phyloP scores from a whole-genome alignment of 2,888 invertebrate species.

The Molanna angustata region DNA sequence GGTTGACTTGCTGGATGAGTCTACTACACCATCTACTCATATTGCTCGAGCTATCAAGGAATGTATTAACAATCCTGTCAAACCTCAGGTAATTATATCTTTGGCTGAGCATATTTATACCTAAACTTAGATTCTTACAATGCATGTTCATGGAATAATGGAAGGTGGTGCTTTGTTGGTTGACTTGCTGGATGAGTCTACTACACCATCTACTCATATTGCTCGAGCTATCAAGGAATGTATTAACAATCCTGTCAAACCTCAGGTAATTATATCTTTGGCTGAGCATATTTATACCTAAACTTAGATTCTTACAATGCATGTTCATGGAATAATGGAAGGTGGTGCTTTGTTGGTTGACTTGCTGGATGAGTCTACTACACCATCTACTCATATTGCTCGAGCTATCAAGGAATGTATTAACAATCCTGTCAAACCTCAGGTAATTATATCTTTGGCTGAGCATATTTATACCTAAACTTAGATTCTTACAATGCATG shows the following conservation, averaged over 20 bases:
- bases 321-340: slow-evolving; percentile 32
- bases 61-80: too few species aligned
- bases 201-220: slow-evolving; percentile 55
- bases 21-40: slow-evolving; percentile 54
- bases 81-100: too few species aligned
- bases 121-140: slow-evolving; percentile 62
- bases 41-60: slow-evolving; percentile 45
- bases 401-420: too few species aligned
- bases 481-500: slow-evolving; percentile 54
- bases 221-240: slow-evolving; percentile 42
- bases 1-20: slow-evolving; percentile 60
- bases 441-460: too few species aligned
- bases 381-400: slow-evolving; percentile 57
- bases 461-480: too few species aligned
- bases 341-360: slow-evolving; percentile 59
- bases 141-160: slow-evolving; percentile 15
- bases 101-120: too few species aligned
- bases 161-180: slow-evolving; percentile 57
- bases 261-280: too few species aligned
- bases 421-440: too few species aligned
- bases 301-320: slow-evolving; percentile 59
- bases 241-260: too few species aligned
- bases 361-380: slow-evolving; percentile 54
- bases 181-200: slow-evolving; percentile 57
- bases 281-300: too few species aligned